Percentiles rank a stretch among this genome's conserved stretches.
Evolutionary conservation across 2,888 invertebrate species (phyloP).

Genomic region (Morpho achilles): DNA sequence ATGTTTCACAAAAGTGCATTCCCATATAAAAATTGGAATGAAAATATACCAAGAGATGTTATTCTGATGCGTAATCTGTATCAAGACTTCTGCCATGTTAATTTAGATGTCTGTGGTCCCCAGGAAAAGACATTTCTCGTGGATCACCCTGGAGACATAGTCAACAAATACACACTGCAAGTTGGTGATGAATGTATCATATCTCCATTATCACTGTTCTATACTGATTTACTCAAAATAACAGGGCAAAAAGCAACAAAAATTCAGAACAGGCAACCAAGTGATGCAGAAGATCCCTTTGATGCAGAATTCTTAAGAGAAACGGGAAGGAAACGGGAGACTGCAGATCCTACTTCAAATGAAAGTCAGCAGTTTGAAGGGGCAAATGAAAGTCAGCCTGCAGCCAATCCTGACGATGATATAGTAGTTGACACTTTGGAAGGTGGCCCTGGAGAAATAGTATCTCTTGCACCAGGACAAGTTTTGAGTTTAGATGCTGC

Average conservation of each 20-base stretch:
- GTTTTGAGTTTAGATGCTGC: slow-evolving; percentile 94
- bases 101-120: slow-evolving; percentile 93
- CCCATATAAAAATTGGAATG: slow-evolving; percentile 90
- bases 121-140: slow-evolving; percentile 89
- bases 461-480: slow-evolving; percentile 86
- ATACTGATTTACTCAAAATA: slow-evolving; percentile 91
- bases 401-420: slow-evolving; percentile 82
- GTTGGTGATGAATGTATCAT: slow-evolving; percentile 96
- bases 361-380: slow-evolving; percentile 72
- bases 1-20: slow-evolving; percentile 93
- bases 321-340: slow-evolving; percentile 83
- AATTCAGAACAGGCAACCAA: slow-evolving; percentile 84
- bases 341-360: slow-evolving; percentile 59
- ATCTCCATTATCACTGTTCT: slow-evolving; percentile 92
- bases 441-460: slow-evolving; percentile 80
- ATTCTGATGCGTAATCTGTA: slow-evolving; percentile 90
- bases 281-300: slow-evolving; percentile 95
- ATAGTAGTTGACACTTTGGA: slow-evolving; percentile 84
- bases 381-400: slow-evolving; percentile 69
- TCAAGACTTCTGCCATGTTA: slow-evolving; percentile 94
- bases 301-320: slow-evolving; percentile 95
- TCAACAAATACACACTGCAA: slow-evolving; percentile 86
- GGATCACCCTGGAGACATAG: slow-evolving; percentile 83
- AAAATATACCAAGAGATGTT: slow-evolving; percentile 86
- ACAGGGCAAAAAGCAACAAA: slow-evolving; percentile 87